Base-by-base conservation (phyloP, 2,888 invertebrate species). In the Eudasyphora cyanicolor region DNA sequence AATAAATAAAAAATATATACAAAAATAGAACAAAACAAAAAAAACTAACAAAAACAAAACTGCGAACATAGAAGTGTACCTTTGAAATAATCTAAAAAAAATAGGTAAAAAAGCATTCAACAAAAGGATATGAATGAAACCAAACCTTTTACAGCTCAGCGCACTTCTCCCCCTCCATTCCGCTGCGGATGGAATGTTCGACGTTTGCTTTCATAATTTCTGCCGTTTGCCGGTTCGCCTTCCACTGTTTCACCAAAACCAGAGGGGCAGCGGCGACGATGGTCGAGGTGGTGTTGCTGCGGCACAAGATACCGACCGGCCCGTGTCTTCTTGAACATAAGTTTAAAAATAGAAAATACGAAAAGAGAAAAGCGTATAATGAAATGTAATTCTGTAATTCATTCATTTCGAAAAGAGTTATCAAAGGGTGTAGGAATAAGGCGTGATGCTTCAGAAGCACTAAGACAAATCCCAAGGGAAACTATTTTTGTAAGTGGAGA, bases 351-450 rank as follows among this genome's bases (percentile, higher is more conserved):
- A 32, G 42, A 17, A 67, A 42, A 64, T 6, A 14, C 62, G 35
- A 21, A 8, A 64, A 64, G 64, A 64, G 38, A 21, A 29, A 67
- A 67, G 29, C 64, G 35, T 38, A 67, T 67, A 67, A 67, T 67
- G 67, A 67, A 67, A 67, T 67, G 67, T 67, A 67, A 67, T 67
- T 67, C 67, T 67, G 67, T 67, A 67, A 67, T 67, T 67, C 67
- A 67, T 67, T 67, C 21, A 67, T 42, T 67, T 21, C 12, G 21
- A 67, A 35, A 67, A 67, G 24, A 12, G 21, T 24, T 57, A 57
- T 27, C 12, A 67, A 24, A 67, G 67, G 67, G 42, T 67, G 67
- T 67, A 24, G 1, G 19, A n/a, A 0, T 12, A n/a, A 27, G 27
- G 27, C 27, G 54, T 54, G 57, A 57, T 57, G 5, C 14, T 3